These are phyloP conservation scores for Sciurus niger DNA, from an alignment of 2,113 vertebrate species.

Conservation along the genomic window DNA sequence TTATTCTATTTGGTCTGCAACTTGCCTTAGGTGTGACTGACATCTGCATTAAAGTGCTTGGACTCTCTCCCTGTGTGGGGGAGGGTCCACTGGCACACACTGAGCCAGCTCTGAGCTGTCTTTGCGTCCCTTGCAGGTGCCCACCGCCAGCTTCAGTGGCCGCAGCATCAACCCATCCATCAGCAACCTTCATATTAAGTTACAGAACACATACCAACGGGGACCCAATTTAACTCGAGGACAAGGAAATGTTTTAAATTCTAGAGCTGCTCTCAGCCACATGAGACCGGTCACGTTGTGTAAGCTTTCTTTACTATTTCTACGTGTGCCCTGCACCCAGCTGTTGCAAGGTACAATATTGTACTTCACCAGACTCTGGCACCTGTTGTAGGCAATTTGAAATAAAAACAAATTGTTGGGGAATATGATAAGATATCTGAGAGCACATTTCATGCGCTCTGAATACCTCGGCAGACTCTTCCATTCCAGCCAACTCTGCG, in stretches of 20 bases:
- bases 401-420: conserved; percentile 83
- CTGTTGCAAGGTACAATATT: conserved; percentile 88
- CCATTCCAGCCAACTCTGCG: conserved; percentile 65
- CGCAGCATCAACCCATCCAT: conserved; percentile 48
- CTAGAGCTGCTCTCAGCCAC: conserved; percentile 84
- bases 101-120: background rate
- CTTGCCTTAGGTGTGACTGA: background rate
- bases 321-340: conserved; percentile 79
- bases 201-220: conserved; percentile 84
- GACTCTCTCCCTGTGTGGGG: background rate
- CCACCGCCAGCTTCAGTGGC: conserved; percentile 41
- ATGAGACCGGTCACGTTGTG: conserved; percentile 78
- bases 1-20: background rate
- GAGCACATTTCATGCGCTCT: conserved; percentile 68
- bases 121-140: conserved; percentile 58
- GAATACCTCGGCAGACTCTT: conserved; percentile 66
- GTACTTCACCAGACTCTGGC: conserved; percentile 77
- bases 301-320: conserved; percentile 85
- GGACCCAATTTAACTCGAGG: conserved; percentile 87
- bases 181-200: conserved; percentile 82
- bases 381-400: conserved; percentile 88
- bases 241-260: conserved; percentile 90
- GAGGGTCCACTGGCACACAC: background rate
- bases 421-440: conserved; percentile 70
- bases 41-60: background rate